These are phyloP conservation scores for Danio jaintianensis DNA, from an alignment of 2,797 vertebrate species.

Conservation along the genomic window DNA sequence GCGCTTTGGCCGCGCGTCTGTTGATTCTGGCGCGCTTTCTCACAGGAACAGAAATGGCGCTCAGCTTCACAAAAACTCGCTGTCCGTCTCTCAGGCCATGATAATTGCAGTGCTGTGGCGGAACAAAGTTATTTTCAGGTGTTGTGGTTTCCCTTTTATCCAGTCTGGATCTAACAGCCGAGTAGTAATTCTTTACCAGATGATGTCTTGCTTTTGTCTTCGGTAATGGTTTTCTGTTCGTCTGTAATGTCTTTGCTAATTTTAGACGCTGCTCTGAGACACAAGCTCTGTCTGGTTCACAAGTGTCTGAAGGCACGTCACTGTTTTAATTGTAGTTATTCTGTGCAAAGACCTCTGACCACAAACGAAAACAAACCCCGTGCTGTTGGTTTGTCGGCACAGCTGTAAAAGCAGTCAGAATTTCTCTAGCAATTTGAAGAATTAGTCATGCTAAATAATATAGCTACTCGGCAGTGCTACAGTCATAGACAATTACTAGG, in stretches of 20 bases:
- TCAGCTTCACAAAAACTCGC: conserved; percentile 43
- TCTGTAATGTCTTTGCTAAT: neutral
- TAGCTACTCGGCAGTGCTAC: neutral
- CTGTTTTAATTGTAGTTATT: conserved; percentile 58
- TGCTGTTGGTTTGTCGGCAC: conserved; percentile 3
- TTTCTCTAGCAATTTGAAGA: neutral
- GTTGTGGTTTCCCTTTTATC: conserved; percentile 66
- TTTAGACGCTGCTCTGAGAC: neutral
- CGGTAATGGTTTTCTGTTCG: conserved; percentile 56
- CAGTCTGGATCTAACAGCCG: conserved; percentile 55
- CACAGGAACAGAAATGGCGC: neutral
- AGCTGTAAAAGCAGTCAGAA: neutral
- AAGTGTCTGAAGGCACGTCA: conserved; percentile 59
- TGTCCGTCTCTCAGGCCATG: conserved; percentile 65
- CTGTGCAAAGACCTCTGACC: conserved; percentile 54
- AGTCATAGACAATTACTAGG: neutral
- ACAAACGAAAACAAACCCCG: conserved; percentile 68
- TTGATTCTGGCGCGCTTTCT: conserved; percentile 24
- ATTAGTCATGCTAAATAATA: neutral
- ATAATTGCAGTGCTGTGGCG: conserved; percentile 73
- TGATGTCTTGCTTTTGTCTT: conserved; percentile 69
- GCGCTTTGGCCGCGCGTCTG: conserved; percentile 7
- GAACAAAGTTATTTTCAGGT: conserved; percentile 75
- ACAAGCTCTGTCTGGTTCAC: neutral
- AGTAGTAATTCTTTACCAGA: conserved; percentile 60